A percentile compares a stretch with the other conserved stretches of the same genome.
Evolutionary conservation across 2,888 invertebrate genomes (phyloP).

Genomic region (Xestobium rufovillosum): DNA sequence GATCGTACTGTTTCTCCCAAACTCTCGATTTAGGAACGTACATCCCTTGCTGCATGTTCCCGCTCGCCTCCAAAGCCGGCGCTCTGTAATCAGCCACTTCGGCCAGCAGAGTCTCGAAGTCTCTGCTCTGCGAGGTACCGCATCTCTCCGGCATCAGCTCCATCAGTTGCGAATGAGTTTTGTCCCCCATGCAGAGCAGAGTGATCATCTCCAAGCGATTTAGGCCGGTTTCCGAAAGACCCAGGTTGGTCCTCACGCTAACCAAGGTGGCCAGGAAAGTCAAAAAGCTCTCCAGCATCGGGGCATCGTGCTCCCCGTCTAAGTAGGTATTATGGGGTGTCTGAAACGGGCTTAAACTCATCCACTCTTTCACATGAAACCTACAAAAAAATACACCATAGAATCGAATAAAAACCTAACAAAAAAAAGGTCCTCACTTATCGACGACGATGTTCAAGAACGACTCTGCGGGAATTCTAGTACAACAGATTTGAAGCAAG

Average conservation of each 20-base stretch:
- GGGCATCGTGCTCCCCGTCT: conserved; percentile 76
- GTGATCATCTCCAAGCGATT: conserved; percentile 85
- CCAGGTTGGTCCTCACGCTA: conserved; percentile 80
- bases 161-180: conserved; percentile 91
- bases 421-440: conserved; percentile 52
- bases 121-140: conserved; percentile 82
- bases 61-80: conserved; percentile 76
- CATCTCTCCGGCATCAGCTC: conserved; percentile 95
- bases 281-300: conserved; percentile 88
- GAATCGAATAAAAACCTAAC: conserved; percentile 3
- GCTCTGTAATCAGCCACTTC: conserved; percentile 60
- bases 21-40: conserved; percentile 77
- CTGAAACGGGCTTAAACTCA: conserved; percentile 65
- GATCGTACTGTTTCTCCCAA: conserved; percentile 91
- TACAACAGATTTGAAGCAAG: conserved; percentile 88
- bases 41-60: conserved; percentile 73
- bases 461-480: conserved; percentile 76
- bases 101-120: conserved; percentile 78
- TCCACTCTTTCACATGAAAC: conserved; percentile 82
- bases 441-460: conserved; percentile 83
- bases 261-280: conserved; percentile 86
- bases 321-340: conserved; percentile 52
- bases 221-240: conserved; percentile 59
- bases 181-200: conserved; percentile 85
- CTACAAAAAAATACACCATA: conserved; percentile 40